A percentile compares a stretch with the other conserved stretches of the same genome.
phyloP scores from a whole-genome alignment of 2,888 invertebrate species.

The Oligia fasciuncula region DNA sequence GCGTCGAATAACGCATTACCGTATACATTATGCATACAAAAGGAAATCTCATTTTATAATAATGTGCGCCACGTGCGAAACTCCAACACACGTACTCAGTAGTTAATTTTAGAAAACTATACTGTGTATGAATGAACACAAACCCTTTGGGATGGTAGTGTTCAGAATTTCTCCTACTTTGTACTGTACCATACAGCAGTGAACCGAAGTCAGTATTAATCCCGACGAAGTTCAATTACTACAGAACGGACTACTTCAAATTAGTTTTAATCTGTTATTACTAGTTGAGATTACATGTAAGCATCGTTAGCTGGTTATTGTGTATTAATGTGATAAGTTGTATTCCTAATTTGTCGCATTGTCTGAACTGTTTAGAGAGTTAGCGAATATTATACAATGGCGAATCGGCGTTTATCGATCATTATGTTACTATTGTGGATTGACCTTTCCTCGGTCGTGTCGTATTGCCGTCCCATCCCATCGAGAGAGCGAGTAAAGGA shows the following conservation, averaged over 20 bases:
- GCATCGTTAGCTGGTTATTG: slow-evolving; percentile 22
- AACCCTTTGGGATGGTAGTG: not conserved
- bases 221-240: not conserved
- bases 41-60: not conserved
- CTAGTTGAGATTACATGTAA: slow-evolving; percentile 66
- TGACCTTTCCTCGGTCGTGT: not conserved
- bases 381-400: not conserved
- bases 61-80: not conserved
- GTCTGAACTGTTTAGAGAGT: slow-evolving; percentile 28
- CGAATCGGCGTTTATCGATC: not conserved
- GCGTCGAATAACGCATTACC: not conserved
- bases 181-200: not conserved
- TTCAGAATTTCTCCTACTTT: slow-evolving; percentile 5
- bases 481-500: too few species aligned
- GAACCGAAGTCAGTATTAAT: not conserved
- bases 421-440: not conserved
- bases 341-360: slow-evolving; percentile 71
- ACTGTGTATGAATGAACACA: slow-evolving; percentile 18
- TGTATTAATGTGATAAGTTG: slow-evolving; percentile 28
- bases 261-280: slow-evolving; percentile 44
- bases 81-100: not conserved
- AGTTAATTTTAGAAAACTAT: slow-evolving; percentile 15
- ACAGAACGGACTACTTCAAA: slow-evolving; percentile 1
- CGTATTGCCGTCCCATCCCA: too few species aligned
- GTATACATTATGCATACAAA: not conserved